Evolutionary conservation across 2,888 invertebrate species (phyloP).

Genomic region (Cataglyphis rosenhaueri): DNA sequence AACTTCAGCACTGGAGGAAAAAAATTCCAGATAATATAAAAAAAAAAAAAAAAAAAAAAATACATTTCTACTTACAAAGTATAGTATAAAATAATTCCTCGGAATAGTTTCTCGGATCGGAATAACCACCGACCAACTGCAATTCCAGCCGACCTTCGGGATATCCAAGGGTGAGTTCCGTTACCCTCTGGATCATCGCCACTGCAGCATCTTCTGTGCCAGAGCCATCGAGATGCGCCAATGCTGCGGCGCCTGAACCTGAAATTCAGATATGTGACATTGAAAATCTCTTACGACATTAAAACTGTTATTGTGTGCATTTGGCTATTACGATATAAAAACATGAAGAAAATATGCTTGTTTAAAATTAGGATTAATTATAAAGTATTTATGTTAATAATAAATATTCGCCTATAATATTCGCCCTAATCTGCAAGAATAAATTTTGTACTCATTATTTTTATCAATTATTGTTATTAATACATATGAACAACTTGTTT

Average conservation of each 20-base stretch:
- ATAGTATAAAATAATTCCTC: constrained; percentile 96
- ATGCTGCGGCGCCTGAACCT: constrained; percentile 95
- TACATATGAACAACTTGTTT: not conserved
- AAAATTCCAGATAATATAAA: not conserved
- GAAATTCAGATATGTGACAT: constrained; percentile 53
- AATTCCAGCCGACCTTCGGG: constrained; percentile 96
- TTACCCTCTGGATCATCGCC: constrained; percentile 94
- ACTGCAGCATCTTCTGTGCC: constrained; percentile 94
- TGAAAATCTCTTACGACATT: not conserved
- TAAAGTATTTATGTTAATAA: constrained; percentile 2
- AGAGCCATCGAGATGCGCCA: constrained; percentile 94
- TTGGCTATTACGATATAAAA: not conserved
- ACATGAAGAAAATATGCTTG: not conserved
- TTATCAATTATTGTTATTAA: not conserved
- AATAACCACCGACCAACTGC: constrained; percentile 96
- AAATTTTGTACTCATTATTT: not conserved
- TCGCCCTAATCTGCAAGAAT: not conserved
- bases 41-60: not conserved
- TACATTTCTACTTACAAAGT: constrained; percentile 90
- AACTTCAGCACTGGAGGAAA: not conserved
- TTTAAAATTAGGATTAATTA: not conserved
- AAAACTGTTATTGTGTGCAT: not conserved
- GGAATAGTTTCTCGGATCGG: constrained; percentile 94
- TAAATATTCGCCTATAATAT: not conserved
- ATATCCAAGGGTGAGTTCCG: constrained; percentile 94